Evolutionary conservation across 2,797 vertebrate genomes (phyloP).

Genomic region (Microcaecilia unicolor): DNA sequence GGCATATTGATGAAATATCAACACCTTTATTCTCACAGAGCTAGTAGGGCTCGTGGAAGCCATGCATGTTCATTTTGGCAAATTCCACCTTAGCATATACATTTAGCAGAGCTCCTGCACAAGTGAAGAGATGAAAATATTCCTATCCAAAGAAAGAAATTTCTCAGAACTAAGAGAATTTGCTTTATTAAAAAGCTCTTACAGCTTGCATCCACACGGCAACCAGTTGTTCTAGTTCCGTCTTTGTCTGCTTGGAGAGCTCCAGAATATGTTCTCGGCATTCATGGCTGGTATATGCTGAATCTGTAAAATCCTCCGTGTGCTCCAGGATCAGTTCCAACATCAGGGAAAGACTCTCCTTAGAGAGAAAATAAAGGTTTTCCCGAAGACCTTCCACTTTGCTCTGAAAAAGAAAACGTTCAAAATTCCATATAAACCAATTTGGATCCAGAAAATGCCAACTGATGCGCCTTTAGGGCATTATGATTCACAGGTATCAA

Average conservation of each 20-base stretch:
- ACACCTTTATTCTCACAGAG: no score
- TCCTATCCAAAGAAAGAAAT: no score
- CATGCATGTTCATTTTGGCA: no score
- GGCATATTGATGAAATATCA: no score
- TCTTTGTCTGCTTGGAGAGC: conserved; percentile 73
- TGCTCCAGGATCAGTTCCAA: conserved; percentile 83
- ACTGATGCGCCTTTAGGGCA: no score
- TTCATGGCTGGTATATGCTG: conserved; percentile 92
- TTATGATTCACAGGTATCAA: no score
- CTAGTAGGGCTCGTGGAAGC: no score
- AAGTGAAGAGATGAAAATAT: no score
- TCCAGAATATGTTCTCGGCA: conserved; percentile 86
- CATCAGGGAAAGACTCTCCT: conserved; percentile 69
- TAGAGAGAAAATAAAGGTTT: conserved; percentile 69
- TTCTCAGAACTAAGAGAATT: conserved; percentile 32
- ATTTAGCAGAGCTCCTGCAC: no score
- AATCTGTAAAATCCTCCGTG: conserved; percentile 94
- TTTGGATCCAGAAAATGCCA: no score
- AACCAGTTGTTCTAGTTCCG: conserved; percentile 80
- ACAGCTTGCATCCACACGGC: conserved; percentile 81
- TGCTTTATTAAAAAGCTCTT: conserved; percentile 50
- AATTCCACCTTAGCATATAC: no score
- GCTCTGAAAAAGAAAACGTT: conserved; percentile 48
- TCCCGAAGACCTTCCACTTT: conserved; percentile 82
- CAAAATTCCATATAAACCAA: neutral